These are phyloP conservation scores for Notodromas monacha DNA, from an alignment of 2,888 invertebrate species.

Conservation along the genomic window DNA sequence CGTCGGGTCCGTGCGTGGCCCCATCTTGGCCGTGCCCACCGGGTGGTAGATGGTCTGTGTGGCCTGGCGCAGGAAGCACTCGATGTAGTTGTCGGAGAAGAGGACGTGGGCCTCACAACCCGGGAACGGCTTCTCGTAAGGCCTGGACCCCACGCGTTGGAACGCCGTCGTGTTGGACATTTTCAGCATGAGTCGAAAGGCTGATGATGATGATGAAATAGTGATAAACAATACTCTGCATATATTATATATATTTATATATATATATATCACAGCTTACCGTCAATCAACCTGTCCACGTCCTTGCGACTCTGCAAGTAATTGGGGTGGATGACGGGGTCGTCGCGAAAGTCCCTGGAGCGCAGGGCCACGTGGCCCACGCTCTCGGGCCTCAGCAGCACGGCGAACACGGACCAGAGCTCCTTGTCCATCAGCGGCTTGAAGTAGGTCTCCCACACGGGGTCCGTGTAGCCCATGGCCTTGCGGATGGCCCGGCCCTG, in stretches of 20 bases:
- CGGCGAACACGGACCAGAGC: conserved; percentile 52
- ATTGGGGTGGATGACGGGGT: conserved; percentile 63
- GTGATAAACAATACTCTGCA: too few relatives aligned
- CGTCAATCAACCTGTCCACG: conserved; percentile 46
- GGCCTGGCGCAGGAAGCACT: conserved; percentile 25
- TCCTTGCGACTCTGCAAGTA: conserved; percentile 52
- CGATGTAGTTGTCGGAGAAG: conserved; percentile 27
- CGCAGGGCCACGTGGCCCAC: conserved; percentile 34
- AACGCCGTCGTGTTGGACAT: conserved; percentile 1
- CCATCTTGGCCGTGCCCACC: conserved; percentile 32
- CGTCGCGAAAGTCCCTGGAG: conserved; percentile 48
- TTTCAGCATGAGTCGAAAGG: not conserved
- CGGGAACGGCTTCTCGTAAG: conserved; percentile 8
- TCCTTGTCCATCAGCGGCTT: conserved; percentile 15
- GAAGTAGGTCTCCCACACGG: not conserved
- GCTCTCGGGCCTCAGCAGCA: conserved; percentile 42
- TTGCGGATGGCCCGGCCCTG: conserved; percentile 16
- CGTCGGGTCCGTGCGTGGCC: conserved; percentile 22
- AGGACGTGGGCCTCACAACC: conserved; percentile 14
- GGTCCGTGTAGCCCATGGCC: conserved; percentile 14
- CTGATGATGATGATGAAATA: too few relatives aligned
- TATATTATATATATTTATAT: too few relatives aligned
- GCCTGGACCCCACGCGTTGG: not conserved
- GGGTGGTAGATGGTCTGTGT: conserved; percentile 36
- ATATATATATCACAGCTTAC: too few relatives aligned